Evolutionary conservation across 1,140 invertebrate genomes (phyloP), one percentile per base, ranked within the genome.

Genomic region (Telenomus remus): DNA sequence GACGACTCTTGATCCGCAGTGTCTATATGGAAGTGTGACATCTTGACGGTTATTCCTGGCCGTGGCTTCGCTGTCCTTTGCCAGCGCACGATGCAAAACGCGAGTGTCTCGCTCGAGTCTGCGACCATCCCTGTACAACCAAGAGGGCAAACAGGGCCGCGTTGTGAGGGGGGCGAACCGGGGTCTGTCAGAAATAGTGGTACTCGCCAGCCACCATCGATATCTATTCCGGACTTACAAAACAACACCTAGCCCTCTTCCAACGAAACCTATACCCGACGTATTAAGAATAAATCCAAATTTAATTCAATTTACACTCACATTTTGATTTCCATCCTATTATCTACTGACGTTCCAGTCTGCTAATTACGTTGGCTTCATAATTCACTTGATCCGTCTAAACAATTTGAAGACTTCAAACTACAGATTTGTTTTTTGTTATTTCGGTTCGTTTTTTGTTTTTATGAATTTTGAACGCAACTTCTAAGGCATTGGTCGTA

Each of bases 201-300:
- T 84, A 81, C 79, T 74, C 82, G 81, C 81, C 84, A 86, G 84
- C 84, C 80, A 83, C 79, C 80, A 79, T 84, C 84, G 79, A 88
- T 87, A 88, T 88, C 86, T 88, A 89, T 89, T 89, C 86, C 85
- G 82, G 87, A 86, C 60, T 82, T 85, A 82, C 85, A 86, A 87
- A 88, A 88, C 85, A 87, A 87, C 88, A 82, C 79, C 81, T 80
- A 72, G 55, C 63, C 51, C 56, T 76, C 54, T 65, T 71, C 33
- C 55, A 27, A 70, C 46, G 65, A 70, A 76, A 56, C 39, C 50
- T 65, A 64, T 69, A 59, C 59, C 61, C 53, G 39, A 69, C 48
- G 48, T 61, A 65, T 77, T 72, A 57, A 47, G 33, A 46, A 39
- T 53, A 50, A 61, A 71, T 56, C 39, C 61, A 54, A 76, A 66